phyloP scores from a whole-genome alignment of 1,140 invertebrate species.

The Calliphora vicina region DNA sequence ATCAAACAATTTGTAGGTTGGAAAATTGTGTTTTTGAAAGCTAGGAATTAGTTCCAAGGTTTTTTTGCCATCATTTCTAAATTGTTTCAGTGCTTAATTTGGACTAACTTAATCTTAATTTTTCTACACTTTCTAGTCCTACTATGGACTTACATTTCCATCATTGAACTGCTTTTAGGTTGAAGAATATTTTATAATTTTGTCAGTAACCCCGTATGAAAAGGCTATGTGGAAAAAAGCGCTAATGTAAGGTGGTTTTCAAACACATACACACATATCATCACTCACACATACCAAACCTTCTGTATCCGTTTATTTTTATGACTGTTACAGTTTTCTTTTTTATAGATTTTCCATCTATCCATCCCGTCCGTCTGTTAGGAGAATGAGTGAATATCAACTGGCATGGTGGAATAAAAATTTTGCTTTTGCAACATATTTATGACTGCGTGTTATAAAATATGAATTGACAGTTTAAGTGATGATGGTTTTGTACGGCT shows the following conservation, averaged over 20 bases:
- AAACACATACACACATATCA: constrained; percentile 2
- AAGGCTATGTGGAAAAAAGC: not conserved
- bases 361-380: not conserved
- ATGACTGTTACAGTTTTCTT: constrained; percentile 37
- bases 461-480: constrained; percentile 43
- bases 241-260: constrained; percentile 33
- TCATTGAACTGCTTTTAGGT: too few relatives aligned
- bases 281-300: not conserved
- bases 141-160: too few relatives aligned
- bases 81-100: too few relatives aligned
- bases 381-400: not conserved
- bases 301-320: constrained; percentile 42
- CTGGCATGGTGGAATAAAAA: not conserved
- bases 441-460: constrained; percentile 40
- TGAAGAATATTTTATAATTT: too few relatives aligned
- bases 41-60: too few relatives aligned
- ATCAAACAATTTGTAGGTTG: too few relatives aligned
- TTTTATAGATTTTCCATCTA: not conserved
- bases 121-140: too few relatives aligned
- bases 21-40: too few relatives aligned
- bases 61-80: too few relatives aligned
- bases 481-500: constrained; percentile 18
- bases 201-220: too few relatives aligned
- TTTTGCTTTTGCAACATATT: constrained; percentile 9
- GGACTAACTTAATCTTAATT: too few relatives aligned